Conservation (phyloP, 2,888 invertebrate genomes). For the Apodemia duryi region DNA sequence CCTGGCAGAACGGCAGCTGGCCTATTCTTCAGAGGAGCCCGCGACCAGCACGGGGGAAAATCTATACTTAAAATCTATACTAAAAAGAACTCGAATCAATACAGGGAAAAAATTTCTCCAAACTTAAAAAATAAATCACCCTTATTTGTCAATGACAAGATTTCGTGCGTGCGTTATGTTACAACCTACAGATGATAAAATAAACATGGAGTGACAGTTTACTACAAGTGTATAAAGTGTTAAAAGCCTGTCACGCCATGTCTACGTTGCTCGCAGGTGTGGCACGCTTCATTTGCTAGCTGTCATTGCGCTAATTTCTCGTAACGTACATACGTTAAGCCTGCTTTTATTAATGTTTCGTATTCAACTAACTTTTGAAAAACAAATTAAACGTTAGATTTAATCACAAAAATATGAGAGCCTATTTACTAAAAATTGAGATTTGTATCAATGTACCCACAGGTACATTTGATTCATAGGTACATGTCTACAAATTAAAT, state of each 20-base stretch:
- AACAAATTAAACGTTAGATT: too few relatives aligned
- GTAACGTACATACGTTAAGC: neutral
- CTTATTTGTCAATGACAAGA: neutral
- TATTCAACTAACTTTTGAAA: neutral
- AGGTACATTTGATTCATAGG: too few relatives aligned
- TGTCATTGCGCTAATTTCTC: neutral
- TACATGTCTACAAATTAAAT: too few relatives aligned
- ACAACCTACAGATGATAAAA: neutral
- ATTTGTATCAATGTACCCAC: too few relatives aligned
- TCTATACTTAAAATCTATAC: too few relatives aligned
- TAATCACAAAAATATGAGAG: too few relatives aligned
- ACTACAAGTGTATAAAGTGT: neutral
- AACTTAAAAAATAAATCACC: neutral
- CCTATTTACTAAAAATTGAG: too few relatives aligned
- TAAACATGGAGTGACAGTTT: neutral
- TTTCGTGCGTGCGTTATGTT: neutral
- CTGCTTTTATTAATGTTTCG: conserved; percentile 2
- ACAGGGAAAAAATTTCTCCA: too few relatives aligned
- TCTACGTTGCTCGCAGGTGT: neutral
- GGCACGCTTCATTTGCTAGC: neutral
- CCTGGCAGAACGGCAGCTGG: too few relatives aligned
- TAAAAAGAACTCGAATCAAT: too few relatives aligned
- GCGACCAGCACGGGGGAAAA: too few relatives aligned
- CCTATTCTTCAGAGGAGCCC: too few relatives aligned
- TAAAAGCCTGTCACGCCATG: conserved; percentile 1